Base-by-base conservation (phyloP, 2,113 vertebrate genomes). In the Nesospiza acunhae region DNA sequence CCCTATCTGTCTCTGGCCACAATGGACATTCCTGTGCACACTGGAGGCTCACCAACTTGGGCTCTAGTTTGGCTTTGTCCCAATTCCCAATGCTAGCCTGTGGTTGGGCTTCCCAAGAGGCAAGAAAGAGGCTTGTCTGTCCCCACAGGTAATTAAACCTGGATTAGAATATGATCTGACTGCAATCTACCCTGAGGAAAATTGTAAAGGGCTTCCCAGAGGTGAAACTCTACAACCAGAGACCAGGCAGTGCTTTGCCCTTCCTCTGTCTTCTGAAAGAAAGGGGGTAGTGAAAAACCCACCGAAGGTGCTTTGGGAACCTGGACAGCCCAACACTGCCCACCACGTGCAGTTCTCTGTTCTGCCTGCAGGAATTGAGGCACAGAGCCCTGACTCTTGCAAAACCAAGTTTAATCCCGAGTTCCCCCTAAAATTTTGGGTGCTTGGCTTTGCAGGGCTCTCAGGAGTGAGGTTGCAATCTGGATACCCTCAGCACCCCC, bases 141-240 rank as follows among this genome's bases (percentile, higher is more conserved):
- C 89, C 92, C 95, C 78, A 96, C 52, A 94, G 84, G 68, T 91
- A 96, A 96, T 94, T 95, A 95, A 92, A 89, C 64, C 46, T 7
- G 4, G 80, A 94, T 95, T 94, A 87, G 87, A 92, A 63, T 30
- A 74, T 81, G 89, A 80, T 67, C 42, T 74, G 75, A 78, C 84
- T 55, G 64, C 69, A 91, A 94, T 84, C 60, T 60, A 87, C 50
- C 91, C 77, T 70, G 26, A 14, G 64, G 42, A 55, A 77, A 69
- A 69, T 13, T 74, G 31, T 46, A 35, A 84, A 89, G 60, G 30
- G 42, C 55, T 95, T 93, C 50, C 56, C 46, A 80, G 50, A 62
- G 64, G 42, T 50, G 42, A 92, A 81, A 66, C 47, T 84, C 68
- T 44, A 37, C 13, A 44, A 28, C 22, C 35, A 50, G 84, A 67